Evolutionary conservation across 2,113 vertebrate species (phyloP), one percentile per base, ranked within the genome.

Genomic region (Hydrochoerus hydrochaeris): DNA sequence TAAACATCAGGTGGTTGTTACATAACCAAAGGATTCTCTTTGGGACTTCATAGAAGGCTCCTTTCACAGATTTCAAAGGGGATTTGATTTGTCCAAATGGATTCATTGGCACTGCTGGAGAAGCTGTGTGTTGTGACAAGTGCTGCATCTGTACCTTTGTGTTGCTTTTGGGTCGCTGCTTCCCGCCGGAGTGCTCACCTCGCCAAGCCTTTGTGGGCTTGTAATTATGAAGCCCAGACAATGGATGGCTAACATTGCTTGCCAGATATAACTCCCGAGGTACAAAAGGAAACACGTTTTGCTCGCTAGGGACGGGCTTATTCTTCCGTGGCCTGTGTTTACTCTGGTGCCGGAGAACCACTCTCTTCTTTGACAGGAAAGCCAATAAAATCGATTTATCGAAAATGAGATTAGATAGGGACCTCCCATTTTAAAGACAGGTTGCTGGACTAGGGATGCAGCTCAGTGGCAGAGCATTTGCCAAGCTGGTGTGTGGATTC

Each of bases 171-270:
- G 73, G 87, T 24, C 41, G 26, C 81, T 80, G 80, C 84, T 95
- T 86, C 62, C 58, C 84, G 26, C 22, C 26, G 22, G 82, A 30
- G 41, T 84, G 30, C 52, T 91, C 69, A 65, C 75, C 77, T 88
- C 96, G 96, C 94, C 97, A 97, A 92, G 82, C 85, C 63, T 90
- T 73, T 90, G 81, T 90, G 90, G 65, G 91, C 60, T 78, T 88
- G 28, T 92, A 44, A 97, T 96, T 96, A 92, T 67, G 71, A 97
- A 95, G 30, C 38, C 41, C 63, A 63, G 85, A 90, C 90, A 97
- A 85, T 58, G 83, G 96, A 85, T 5, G 3, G 81, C 77, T 58
- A 82, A 88, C 19, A n/a, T 57, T 94, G 75, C 83, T 83, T 94
- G 89, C 88, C 49, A 38, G 63, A 80, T 32, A 58, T 65, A 69